Percentiles rank a stretch among this genome's conserved stretches.
Conservation (phyloP, 2,113 vertebrate species). For the Megaceryle maxima region DNA sequence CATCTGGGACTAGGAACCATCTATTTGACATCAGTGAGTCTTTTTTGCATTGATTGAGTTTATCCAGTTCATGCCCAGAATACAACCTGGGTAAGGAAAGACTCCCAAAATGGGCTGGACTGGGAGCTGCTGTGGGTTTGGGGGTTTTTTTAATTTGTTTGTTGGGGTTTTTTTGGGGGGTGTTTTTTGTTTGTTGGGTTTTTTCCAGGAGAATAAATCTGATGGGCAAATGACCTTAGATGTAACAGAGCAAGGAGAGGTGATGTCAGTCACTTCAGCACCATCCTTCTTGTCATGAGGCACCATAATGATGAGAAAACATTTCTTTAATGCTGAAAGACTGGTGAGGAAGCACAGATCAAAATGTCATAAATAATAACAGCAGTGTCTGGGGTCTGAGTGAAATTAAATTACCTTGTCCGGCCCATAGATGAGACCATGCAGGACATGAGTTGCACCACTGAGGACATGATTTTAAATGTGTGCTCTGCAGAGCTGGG, state of each 20-base stretch:
- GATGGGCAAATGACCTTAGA: neutral
- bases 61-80: slow-evolving; percentile 51
- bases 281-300: slow-evolving; percentile 20
- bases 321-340: slow-evolving; percentile 70
- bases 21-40: slow-evolving; percentile 76
- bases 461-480: neutral
- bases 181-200: neutral
- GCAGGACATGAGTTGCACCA: neutral
- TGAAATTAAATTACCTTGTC: slow-evolving; percentile 56
- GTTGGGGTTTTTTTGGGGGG: too few relatives aligned
- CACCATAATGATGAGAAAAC: slow-evolving; percentile 58
- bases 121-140: neutral
- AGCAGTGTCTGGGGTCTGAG: slow-evolving; percentile 26
- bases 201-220: neutral
- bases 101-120: neutral
- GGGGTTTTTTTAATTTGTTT: too few relatives aligned
- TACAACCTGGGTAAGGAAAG: neutral
- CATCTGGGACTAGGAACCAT: slow-evolving; percentile 80
- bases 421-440: neutral
- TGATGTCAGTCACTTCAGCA: neutral
- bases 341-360: slow-evolving; percentile 40
- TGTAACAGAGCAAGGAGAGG: slow-evolving; percentile 5
- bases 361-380: slow-evolving; percentile 60
- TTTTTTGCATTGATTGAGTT: slow-evolving; percentile 63
- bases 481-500: neutral